Evolutionary conservation across 2,888 invertebrate species (phyloP).

Genomic region (Criorhina ranunculi): DNA sequence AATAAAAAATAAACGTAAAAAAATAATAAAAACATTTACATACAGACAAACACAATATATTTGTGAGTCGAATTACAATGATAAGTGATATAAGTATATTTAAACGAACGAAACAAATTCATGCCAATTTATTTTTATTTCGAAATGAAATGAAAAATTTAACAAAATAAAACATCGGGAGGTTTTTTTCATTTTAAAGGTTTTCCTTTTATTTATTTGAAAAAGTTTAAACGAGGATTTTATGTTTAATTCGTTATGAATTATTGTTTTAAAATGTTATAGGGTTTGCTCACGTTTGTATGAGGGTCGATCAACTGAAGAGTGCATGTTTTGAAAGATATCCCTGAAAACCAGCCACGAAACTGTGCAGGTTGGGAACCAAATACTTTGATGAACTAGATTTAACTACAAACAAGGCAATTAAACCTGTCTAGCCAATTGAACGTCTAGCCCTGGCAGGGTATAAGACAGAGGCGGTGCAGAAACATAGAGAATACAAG

Average conservation of each 20-base stretch:
- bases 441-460: too few species aligned
- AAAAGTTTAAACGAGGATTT: neutral
- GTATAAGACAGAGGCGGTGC: too few species aligned
- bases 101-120: conserved; percentile 31
- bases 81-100: neutral
- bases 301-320: too few species aligned
- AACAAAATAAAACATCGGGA: conserved; percentile 15
- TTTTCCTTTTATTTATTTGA: conserved; percentile 27
- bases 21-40: conserved; percentile 20
- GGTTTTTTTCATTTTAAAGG: conserved; percentile 1
- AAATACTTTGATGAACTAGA: too few species aligned
- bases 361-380: too few species aligned
- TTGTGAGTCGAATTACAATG: conserved; percentile 26
- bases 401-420: too few species aligned
- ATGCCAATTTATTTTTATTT: conserved; percentile 48
- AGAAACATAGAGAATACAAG: too few species aligned
- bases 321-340: too few species aligned
- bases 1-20: conserved; percentile 75
- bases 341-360: too few species aligned
- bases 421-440: too few species aligned
- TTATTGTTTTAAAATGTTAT: neutral
- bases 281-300: too few species aligned
- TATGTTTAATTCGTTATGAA: neutral
- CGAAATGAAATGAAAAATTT: conserved; percentile 1
- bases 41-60: conserved; percentile 34